Conservation (phyloP, 2,888 invertebrate genomes). For the Andrena dorsata region DNA sequence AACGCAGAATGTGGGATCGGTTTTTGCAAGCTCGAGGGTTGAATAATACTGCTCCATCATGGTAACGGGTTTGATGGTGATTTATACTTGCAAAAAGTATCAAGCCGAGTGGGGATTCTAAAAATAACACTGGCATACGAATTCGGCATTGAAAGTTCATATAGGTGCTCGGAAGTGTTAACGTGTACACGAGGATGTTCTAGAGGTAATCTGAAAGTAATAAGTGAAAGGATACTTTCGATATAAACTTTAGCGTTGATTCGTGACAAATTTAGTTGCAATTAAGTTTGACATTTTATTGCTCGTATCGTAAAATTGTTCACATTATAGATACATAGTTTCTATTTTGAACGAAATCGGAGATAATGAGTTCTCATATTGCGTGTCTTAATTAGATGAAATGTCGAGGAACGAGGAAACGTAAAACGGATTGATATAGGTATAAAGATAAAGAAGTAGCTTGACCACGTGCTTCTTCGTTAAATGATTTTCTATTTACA, state of each 20-base stretch:
- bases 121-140: neutral
- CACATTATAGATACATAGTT: neutral
- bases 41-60: neutral
- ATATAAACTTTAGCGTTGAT: neutral
- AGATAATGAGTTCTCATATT: neutral
- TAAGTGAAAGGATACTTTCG: neutral
- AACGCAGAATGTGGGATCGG: neutral
- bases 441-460: no score
- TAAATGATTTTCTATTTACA: constrained; percentile 1
- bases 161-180: neutral
- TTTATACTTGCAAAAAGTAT: neutral
- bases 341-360: neutral
- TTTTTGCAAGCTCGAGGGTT: neutral
- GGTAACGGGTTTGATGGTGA: neutral
- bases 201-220: neutral
- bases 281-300: neutral
- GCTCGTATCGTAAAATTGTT: neutral
- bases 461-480: neutral
- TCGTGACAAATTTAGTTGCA: neutral
- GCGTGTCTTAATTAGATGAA: neutral
- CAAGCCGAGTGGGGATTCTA: neutral
- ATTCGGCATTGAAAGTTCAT: neutral
- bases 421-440: no score
- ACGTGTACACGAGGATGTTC: neutral
- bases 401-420: neutral